Conservation (phyloP, 2,888 invertebrate genomes). For the Philopedon plagiatum region DNA sequence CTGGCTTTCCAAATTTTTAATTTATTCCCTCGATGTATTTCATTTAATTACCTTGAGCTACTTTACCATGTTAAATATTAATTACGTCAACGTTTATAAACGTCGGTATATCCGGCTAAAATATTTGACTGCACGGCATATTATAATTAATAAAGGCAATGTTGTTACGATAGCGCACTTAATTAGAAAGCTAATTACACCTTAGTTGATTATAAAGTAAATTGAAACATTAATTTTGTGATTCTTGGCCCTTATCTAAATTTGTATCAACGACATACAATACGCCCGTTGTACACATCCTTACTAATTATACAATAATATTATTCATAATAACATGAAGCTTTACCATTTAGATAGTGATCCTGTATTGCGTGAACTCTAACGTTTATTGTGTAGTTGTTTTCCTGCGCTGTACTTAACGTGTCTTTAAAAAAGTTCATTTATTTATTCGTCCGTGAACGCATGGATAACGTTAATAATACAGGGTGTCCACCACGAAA, state of each 20-base stretch:
- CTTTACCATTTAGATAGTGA: background rate
- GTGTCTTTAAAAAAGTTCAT: no score
- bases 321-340: background rate
- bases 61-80: slow-evolving; percentile 2
- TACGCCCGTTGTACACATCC: background rate
- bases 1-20: no score
- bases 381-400: no score
- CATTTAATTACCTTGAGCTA: background rate
- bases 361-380: no score
- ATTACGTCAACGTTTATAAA: slow-evolving; percentile 15
- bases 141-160: slow-evolving; percentile 32
- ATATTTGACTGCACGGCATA: slow-evolving; percentile 27
- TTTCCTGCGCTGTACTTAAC: no score
- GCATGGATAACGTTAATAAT: no score
- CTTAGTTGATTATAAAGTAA: slow-evolving; percentile 36
- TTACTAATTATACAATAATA: slow-evolving; percentile 17
- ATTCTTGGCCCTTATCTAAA: slow-evolving; percentile 33
- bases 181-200: slow-evolving; percentile 34
- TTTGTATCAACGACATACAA: slow-evolving; percentile 22
- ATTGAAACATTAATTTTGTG: slow-evolving; percentile 38
- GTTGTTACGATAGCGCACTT: slow-evolving; percentile 32
- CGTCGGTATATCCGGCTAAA: slow-evolving; percentile 9
- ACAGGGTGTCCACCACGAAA: no score
- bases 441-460: no score
- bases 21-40: background rate